Evolutionary conservation across 2,113 vertebrate genomes (phyloP), one percentile per base, ranked within the genome.

Genomic region (Psittacus erithacus): DNA sequence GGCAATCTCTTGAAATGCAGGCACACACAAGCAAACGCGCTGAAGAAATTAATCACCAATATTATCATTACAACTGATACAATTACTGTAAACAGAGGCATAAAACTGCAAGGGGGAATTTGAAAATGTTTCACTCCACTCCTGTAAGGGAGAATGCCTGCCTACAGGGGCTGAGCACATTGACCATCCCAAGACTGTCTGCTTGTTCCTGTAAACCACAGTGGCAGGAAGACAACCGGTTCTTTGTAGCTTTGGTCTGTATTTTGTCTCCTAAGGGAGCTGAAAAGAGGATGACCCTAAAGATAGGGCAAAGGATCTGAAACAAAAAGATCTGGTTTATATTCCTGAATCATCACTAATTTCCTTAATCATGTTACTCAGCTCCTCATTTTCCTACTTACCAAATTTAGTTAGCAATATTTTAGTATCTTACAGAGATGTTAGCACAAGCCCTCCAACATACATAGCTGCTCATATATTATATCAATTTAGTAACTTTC

Each of bases 371-470:
- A 44, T 12, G 41, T 87, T 92, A 91, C 81, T 89, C 92, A 77
- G 89, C 75, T 97, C 81, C 77, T 94, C 81, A 9, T 92, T 95
- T 91, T 89, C 86, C 86, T 82, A 31, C 91, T 87, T 92, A 53
- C 73, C 91, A 95, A 93, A 95, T 92, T 85, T 31, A 95, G 84
- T 44, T 49, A 46, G 80, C 41, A 92, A 88, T 95, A 96, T 95
- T 94, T 95, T 92, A 88, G 86, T 93, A 84, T 79, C 88, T 94
- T 86, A 17, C 75, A 67, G 76, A 93, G 82, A 91, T 57, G 73
- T 96, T 90, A 95, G 86, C 90, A 88, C 73, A 93, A 90, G 92
- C 84, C 91, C 86, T 84, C 75, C 88, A 91, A 93, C 59, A 47
- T 78, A 73, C 67, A 53, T 92, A 93, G 83, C 90, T 93, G 77